Percentiles rank a stretch among this genome's conserved stretches.
phyloP scores from a whole-genome alignment of 2,113 vertebrate genomes.

The Notiomystis cincta region DNA sequence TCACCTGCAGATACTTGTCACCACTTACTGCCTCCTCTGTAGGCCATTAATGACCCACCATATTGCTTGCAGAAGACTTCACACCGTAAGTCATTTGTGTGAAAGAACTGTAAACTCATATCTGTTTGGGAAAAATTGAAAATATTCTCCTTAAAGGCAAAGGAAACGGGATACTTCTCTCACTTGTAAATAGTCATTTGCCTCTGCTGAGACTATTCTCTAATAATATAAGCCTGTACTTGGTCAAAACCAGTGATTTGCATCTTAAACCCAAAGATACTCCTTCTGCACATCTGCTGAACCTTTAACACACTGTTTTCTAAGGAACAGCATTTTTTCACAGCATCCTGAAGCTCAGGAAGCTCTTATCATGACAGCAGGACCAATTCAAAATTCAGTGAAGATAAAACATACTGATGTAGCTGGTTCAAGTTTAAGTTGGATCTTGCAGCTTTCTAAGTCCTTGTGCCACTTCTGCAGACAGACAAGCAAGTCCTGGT shows the following conservation, averaged over 20 bases:
- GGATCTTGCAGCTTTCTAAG: neutral
- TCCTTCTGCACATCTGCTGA: neutral
- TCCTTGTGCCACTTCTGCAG: neutral
- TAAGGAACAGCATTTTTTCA: neutral
- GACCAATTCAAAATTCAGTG: neutral
- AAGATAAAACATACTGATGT: neutral
- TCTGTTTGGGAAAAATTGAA: neutral
- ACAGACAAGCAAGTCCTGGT: neutral
- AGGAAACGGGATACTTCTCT: neutral
- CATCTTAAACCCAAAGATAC: neutral
- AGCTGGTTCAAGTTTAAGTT: neutral
- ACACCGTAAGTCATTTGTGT: neutral
- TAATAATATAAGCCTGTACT: neutral
- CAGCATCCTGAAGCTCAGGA: neutral
- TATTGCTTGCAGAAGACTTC: neutral
- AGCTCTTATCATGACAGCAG: neutral
- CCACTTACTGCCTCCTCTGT: neutral
- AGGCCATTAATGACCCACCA: neutral
- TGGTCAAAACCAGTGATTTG: neutral
- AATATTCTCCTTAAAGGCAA: neutral
- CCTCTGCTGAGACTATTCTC: neutral
- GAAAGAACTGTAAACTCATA: neutral
- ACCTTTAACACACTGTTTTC: neutral
- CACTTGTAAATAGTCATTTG: neutral
- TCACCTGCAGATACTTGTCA: conserved; percentile 29